These are phyloP conservation scores for Benitochromis conjunctus DNA, from an alignment of 2,113 vertebrate genomes.

Conservation along the genomic window DNA sequence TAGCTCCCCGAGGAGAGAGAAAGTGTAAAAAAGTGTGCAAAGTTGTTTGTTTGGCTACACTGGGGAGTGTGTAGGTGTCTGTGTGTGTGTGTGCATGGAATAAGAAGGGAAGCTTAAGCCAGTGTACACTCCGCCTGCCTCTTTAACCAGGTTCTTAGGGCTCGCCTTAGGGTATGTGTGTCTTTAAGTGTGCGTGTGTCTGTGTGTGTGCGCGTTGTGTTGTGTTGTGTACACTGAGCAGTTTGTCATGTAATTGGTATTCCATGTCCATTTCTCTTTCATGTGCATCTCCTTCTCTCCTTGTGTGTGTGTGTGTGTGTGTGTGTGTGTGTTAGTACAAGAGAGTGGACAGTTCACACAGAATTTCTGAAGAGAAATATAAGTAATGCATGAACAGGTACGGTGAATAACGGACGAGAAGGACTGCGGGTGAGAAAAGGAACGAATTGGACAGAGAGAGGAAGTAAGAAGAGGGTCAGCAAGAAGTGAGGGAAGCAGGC, in stretches of 20 bases:
- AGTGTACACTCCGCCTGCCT: slow-evolving; percentile 1
- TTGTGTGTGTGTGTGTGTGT: not conserved
- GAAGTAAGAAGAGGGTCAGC: not conserved
- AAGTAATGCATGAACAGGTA: slow-evolving; percentile 63
- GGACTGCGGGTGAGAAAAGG: not conserved
- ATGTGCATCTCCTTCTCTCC: not conserved
- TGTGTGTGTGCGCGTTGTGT: not conserved
- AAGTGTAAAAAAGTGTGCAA: not conserved
- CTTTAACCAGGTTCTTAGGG: slow-evolving; percentile 31
- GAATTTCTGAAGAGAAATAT: slow-evolving; percentile 48
- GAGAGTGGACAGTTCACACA: slow-evolving; percentile 41
- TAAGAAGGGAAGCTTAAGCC: not conserved
- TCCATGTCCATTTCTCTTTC: slow-evolving; percentile 21
- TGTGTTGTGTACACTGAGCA: not conserved
- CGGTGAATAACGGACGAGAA: not conserved
- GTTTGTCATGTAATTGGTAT: slow-evolving; percentile 31
- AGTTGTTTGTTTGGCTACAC: not conserved
- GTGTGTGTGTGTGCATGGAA: not conserved
- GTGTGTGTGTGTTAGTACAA: not conserved
- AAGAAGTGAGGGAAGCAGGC: not conserved
- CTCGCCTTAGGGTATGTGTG: not conserved
- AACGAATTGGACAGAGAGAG: not conserved
- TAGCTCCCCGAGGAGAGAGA: not conserved
- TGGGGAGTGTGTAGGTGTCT: not conserved
- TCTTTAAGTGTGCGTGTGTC: not conserved